Conservation (phyloP, 2,888 invertebrate genomes). For the Minunthozetes semirufus region DNA sequence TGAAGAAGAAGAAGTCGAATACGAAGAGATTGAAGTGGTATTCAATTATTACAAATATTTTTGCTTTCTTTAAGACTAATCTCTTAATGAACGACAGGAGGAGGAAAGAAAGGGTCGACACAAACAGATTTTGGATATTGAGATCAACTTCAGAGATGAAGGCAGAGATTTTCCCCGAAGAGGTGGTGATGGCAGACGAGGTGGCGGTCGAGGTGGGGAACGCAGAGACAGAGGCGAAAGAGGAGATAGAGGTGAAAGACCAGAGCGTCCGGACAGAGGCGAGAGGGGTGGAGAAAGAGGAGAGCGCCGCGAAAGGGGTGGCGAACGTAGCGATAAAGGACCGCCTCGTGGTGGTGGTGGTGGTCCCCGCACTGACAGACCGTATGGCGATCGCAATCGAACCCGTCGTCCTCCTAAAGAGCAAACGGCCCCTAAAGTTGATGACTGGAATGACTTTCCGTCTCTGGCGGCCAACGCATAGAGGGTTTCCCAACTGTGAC, state of each 20-base stretch:
- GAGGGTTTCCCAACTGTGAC: background rate
- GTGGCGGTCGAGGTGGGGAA: slow-evolving; percentile 48
- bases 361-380: slow-evolving; percentile 37
- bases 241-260: slow-evolving; percentile 27
- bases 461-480: slow-evolving; percentile 62
- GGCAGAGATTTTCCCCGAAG: slow-evolving; percentile 62
- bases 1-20: slow-evolving; percentile 52
- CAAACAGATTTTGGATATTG: slow-evolving; percentile 76
- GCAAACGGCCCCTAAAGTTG: slow-evolving; percentile 54
- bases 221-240: slow-evolving; percentile 39
- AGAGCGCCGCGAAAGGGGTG: slow-evolving; percentile 42
- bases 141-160: slow-evolving; percentile 66
- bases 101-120: slow-evolving; percentile 58
- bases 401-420: slow-evolving; percentile 36
- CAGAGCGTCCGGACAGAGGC: slow-evolving; percentile 47
- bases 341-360: slow-evolving; percentile 39
- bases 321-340: slow-evolving; percentile 42
- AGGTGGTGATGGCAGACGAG: slow-evolving; percentile 52
- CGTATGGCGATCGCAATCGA: slow-evolving; percentile 41
- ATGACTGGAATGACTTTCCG: slow-evolving; percentile 92
- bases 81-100: slow-evolving; percentile 32
- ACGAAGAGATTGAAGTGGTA: slow-evolving; percentile 51
- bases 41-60: background rate
- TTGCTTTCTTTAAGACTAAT: background rate
- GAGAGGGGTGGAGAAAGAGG: slow-evolving; percentile 44